phyloP scores from a whole-genome alignment of 2,888 invertebrate species.

The Mythimna albipuncta region DNA sequence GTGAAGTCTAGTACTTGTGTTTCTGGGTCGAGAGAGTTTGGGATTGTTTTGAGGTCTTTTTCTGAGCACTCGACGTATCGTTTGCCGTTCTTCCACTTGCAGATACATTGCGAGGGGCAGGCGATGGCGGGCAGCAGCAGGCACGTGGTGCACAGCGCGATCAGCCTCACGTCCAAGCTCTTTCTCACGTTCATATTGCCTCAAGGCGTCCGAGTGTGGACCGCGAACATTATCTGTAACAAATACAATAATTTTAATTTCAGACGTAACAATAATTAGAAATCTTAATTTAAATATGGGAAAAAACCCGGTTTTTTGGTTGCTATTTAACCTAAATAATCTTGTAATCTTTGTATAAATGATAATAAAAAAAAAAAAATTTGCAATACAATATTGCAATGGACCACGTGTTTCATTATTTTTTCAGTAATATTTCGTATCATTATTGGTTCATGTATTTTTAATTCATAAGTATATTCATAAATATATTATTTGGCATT shows the following conservation, averaged over 20 bases:
- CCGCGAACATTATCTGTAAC: constrained; percentile 86
- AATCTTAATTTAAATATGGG: neutral
- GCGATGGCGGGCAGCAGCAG: constrained; percentile 86
- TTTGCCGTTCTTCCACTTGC: constrained; percentile 98
- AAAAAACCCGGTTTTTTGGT: no score
- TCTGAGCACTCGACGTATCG: constrained; percentile 97
- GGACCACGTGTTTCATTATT: constrained; percentile 19
- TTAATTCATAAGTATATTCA: constrained; percentile 25
- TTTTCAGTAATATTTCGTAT: constrained; percentile 14
- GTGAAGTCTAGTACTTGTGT: constrained; percentile 97
- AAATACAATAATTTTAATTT: constrained; percentile 70
- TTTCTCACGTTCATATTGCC: constrained; percentile 85
- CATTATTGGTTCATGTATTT: constrained; percentile 38
- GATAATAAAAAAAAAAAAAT: no score
- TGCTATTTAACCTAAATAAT: no score
- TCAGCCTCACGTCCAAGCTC: constrained; percentile 83
- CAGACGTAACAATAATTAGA: neutral
- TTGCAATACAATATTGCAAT: constrained; percentile 13
- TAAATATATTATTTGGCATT: constrained; percentile 35
- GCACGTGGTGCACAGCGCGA: constrained; percentile 87
- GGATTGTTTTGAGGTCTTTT: constrained; percentile 94
- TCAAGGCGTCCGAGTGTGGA: constrained; percentile 80
- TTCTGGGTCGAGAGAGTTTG: constrained; percentile 94
- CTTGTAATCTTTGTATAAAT: no score
- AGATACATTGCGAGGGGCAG: constrained; percentile 95